These are phyloP conservation scores for Hydrolagus colliei DNA, from an alignment of 2,797 vertebrate species.

Conservation along the genomic window DNA sequence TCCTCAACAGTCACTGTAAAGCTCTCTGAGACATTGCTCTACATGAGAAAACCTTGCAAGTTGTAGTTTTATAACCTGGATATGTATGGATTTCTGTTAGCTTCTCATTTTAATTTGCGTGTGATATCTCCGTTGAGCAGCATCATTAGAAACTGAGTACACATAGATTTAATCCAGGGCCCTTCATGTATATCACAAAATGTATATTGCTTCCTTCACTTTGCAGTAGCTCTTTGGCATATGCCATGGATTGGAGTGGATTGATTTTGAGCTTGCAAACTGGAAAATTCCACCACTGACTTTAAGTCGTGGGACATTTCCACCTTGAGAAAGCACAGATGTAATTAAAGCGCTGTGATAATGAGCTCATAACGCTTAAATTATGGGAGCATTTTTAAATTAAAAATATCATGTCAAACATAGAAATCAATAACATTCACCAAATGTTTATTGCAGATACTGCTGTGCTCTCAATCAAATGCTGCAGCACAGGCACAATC, in stretches of 20 bases:
- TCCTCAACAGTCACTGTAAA: too few species aligned
- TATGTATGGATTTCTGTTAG: neutral
- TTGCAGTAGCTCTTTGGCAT: neutral
- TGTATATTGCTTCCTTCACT: neutral
- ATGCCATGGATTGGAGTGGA: neutral
- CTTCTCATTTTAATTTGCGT: neutral
- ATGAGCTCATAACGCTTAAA: constrained; percentile 24
- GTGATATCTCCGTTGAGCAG: neutral
- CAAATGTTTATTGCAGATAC: neutral
- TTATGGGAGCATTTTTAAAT: neutral
- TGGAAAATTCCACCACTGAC: constrained; percentile 13
- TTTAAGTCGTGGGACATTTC: neutral
- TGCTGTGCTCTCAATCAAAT: neutral
- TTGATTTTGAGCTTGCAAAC: neutral
- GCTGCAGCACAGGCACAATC: neutral
- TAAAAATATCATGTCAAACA: constrained; percentile 19
- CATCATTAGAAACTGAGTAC: neutral
- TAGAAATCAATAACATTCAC: constrained; percentile 23
- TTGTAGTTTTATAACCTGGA: too few species aligned
- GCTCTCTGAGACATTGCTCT: too few species aligned
- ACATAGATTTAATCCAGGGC: neutral
- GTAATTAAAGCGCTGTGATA: constrained; percentile 17
- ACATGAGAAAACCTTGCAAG: too few species aligned
- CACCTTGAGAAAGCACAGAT: neutral
- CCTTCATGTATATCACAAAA: neutral